phyloP scores from a whole-genome alignment of 2,888 invertebrate species.

The Tethea ocularis region DNA sequence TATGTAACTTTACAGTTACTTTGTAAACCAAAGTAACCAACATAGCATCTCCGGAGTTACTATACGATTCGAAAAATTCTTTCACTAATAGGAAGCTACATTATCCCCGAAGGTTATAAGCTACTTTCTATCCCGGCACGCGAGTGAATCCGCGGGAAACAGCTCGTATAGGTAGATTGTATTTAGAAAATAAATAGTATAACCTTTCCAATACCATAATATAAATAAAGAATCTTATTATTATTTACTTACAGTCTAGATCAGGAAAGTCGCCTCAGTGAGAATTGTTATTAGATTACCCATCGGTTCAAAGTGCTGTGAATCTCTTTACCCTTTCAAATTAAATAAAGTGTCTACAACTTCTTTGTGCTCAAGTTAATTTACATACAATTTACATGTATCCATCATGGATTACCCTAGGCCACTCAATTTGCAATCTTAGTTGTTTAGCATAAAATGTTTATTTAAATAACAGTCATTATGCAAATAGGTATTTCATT shows the following conservation, averaged over 20 bases:
- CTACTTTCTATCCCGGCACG: too few species aligned
- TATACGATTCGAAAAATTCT: too few species aligned
- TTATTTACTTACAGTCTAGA: not conserved
- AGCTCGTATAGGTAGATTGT: too few species aligned
- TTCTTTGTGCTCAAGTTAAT: not conserved
- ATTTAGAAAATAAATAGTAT: too few species aligned
- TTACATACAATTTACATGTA: not conserved
- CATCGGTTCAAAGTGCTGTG: not conserved
- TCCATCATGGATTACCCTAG: not conserved
- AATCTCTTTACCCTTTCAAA: not conserved
- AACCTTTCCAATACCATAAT: too few species aligned
- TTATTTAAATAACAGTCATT: not conserved
- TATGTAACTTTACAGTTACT: too few species aligned
- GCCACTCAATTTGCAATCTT: conserved; percentile 1
- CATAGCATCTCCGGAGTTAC: too few species aligned
- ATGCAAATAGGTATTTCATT: not conserved
- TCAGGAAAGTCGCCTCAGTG: not conserved
- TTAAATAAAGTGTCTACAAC: not conserved
- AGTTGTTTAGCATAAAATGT: not conserved
- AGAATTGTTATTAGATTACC: not conserved
- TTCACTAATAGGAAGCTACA: too few species aligned
- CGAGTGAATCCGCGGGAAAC: too few species aligned
- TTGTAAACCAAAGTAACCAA: too few species aligned
- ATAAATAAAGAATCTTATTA: too few species aligned
- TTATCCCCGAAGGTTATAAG: too few species aligned